Evolutionary conservation across 2,797 vertebrate species (phyloP).

Genomic region (Pitangus sulphuratus): DNA sequence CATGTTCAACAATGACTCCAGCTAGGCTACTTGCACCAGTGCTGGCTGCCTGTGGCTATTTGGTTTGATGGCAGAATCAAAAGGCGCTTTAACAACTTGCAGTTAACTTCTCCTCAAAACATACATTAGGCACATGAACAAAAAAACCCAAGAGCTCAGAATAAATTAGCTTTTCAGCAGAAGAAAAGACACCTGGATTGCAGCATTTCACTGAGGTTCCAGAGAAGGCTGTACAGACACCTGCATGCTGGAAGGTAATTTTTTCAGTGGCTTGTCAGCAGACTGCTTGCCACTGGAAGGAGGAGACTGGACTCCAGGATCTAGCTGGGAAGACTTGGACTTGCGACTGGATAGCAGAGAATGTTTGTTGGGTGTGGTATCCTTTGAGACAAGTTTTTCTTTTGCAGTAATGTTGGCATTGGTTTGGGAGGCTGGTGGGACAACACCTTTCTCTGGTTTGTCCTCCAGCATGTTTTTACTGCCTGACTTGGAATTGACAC

Average conservation of each 20-base stretch:
- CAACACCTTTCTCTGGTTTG: conserved; percentile 56
- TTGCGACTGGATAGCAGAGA: conserved; percentile 88
- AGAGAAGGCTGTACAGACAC: conserved; percentile 88
- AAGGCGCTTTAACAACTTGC: conserved; percentile 89
- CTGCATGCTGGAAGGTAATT: conserved; percentile 90
- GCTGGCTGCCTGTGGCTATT: conserved; percentile 84
- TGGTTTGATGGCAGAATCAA: conserved; percentile 84
- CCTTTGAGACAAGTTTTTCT: conserved; percentile 81
- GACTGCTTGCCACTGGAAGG: conserved; percentile 86
- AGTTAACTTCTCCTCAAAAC: conserved; percentile 66
- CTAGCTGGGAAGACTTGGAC: conserved; percentile 91
- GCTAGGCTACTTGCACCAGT: conserved; percentile 75
- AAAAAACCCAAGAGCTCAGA: conserved; percentile 71
- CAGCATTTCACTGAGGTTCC: conserved; percentile 88
- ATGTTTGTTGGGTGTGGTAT: conserved; percentile 83
- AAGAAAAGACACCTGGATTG: conserved; percentile 75
- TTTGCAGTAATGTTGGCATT: conserved; percentile 66
- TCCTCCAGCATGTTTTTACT: conserved; percentile 75
- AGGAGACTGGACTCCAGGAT: conserved; percentile 79
- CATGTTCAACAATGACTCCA: conserved; percentile 66
- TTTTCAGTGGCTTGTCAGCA: conserved; percentile 86
- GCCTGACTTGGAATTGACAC: conserved; percentile 80
- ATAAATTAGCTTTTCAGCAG: conserved; percentile 87
- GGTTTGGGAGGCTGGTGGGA: conserved; percentile 47
- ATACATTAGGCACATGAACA: conserved; percentile 85